Evolutionary conservation across 2,113 vertebrate genomes (phyloP), one percentile per base, ranked within the genome.

Genomic region (Sula dactylatra): DNA sequence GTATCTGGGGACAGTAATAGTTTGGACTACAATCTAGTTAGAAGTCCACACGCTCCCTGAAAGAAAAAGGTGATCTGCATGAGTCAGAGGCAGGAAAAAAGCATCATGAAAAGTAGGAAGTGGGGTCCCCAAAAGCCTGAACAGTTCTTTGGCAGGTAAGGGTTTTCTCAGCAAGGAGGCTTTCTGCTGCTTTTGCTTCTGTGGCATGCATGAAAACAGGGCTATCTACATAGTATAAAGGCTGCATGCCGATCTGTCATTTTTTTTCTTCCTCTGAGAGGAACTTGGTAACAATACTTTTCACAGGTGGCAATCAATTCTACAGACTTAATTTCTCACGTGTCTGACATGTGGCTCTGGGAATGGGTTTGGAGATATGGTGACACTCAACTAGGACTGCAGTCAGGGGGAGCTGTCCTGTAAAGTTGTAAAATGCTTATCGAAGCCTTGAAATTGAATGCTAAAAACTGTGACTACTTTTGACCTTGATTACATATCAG

Each of bases 91-190:
- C 24, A 55, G 7, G 10, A 34, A 71, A 70, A 86, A 91, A 17
- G 0, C 2, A 44, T 55, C 18, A 18, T 36, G 24, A 49, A 61
- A 80, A 26, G 44, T 3, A 34, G 29, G 38, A 78, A 78, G 6
- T 2, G 2, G 11, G 11, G 17, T 9, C 6, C 13, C 17, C 18
- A 32, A 55, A 81, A 74, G 20, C 21, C 44, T 0, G 1, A 74
- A 36, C 7, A 49, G 11, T 61, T 50, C 8, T 77, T 56, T 52
- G 56, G 19, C 29, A 73, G 31, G 5, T 24, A 34, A 50, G 16
- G 26, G 1, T 9, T 55, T 71, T 61, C n/a, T 61, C 32, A 74
- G 36, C 56, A 86, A 70, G 36, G 3, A 47, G 18, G 5, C 3
- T 40, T 65, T 27, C 44, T 66, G 15, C 50, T 82, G 15, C 12